Conservation (phyloP, 2,888 invertebrate genomes). For the Nomada ferruginata region DNA sequence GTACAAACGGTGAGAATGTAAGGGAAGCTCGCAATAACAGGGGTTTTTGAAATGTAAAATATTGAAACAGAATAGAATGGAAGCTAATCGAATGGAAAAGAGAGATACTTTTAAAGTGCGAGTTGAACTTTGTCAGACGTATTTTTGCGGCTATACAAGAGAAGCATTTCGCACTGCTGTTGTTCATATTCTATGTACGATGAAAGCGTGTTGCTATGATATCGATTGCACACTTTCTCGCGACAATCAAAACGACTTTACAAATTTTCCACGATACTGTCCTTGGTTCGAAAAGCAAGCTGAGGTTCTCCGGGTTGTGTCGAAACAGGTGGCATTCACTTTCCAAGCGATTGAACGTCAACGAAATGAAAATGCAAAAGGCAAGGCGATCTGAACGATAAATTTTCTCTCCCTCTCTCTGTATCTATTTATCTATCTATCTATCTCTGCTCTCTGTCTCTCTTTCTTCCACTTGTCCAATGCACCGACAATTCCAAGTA, state of each 20-base stretch:
- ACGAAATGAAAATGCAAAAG: not conserved
- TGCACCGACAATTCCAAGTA: constrained; percentile 47
- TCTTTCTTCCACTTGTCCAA: constrained; percentile 31
- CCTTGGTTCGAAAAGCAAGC: constrained; percentile 4
- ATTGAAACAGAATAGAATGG: not conserved
- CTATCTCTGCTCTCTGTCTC: not conserved
- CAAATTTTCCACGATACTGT: constrained; percentile 14
- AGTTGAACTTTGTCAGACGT: too few species aligned
- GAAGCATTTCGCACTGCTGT: too few species aligned
- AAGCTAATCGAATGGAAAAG: not conserved
- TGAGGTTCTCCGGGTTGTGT: not conserved
- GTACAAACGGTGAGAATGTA: not conserved
- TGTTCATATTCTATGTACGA: not conserved
- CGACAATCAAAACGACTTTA: constrained; percentile 33
- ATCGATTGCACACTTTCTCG: constrained; percentile 8
- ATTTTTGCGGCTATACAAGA: too few species aligned
- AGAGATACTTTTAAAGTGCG: too few species aligned
- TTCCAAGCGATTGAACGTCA: not conserved
- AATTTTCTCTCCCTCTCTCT: not conserved
- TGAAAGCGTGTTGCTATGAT: not conserved
- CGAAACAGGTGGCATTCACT: too few species aligned
- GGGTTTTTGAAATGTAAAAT: not conserved
- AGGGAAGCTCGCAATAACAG: not conserved
- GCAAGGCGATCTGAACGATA: not conserved
- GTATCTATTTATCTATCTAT: not conserved